A percentile compares a stretch with the other conserved stretches of the same genome.
phyloP scores from a whole-genome alignment of 2,113 vertebrate species.

The Columba janthina region DNA sequence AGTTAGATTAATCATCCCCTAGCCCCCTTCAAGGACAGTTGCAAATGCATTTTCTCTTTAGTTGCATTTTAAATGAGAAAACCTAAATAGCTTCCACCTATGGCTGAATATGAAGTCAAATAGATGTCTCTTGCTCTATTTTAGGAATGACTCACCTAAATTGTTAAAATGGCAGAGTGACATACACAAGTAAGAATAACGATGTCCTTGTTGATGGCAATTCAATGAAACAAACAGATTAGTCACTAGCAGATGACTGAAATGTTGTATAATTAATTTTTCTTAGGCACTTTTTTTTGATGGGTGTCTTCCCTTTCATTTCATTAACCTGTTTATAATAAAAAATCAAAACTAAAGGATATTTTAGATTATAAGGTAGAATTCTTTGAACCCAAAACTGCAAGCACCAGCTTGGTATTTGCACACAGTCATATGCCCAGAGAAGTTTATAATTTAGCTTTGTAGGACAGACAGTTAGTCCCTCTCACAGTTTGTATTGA shows the following conservation, averaged over 20 bases:
- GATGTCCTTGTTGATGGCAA: constrained; percentile 7
- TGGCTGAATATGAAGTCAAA: neutral
- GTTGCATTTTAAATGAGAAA: constrained; percentile 41
- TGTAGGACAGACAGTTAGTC: neutral
- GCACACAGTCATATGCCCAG: neutral
- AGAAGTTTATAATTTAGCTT: neutral
- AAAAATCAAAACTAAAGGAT: neutral
- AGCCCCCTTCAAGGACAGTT: neutral
- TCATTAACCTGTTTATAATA: neutral
- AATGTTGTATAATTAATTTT: neutral
- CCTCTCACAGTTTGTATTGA: neutral
- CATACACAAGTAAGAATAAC: neutral
- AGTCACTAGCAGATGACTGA: neutral
- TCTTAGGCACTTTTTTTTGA: neutral
- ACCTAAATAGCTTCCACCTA: neutral
- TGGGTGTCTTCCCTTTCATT: neutral
- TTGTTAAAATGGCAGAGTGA: constrained; percentile 1
- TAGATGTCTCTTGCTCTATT: neutral
- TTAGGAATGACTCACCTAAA: constrained; percentile 41
- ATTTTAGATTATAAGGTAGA: neutral
- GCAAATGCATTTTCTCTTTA: neutral
- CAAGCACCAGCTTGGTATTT: neutral
- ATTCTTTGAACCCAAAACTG: neutral
- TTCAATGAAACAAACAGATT: constrained; percentile 16
- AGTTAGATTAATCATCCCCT: neutral